Conservation (phyloP, 2,797 vertebrate genomes). For the Rhinophrynus dorsalis region DNA sequence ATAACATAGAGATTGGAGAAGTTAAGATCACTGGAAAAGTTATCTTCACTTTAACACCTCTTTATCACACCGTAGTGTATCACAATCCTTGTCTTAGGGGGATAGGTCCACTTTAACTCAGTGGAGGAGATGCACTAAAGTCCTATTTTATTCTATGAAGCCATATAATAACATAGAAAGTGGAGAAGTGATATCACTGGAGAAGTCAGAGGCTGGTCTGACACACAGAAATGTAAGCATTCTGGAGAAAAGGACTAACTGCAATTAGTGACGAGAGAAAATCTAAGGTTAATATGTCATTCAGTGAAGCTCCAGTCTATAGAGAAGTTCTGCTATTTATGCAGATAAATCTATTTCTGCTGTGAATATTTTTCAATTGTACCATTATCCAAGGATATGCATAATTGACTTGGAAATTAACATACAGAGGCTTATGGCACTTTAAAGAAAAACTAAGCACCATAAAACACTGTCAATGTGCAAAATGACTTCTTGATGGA, state of each 20-base stretch:
- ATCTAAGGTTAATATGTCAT: background rate
- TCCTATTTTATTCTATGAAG: too few relatives aligned
- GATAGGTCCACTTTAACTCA: too few relatives aligned
- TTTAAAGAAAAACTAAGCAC: background rate
- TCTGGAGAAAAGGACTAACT: background rate
- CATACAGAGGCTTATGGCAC: background rate
- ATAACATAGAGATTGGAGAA: too few relatives aligned
- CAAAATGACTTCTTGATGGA: background rate
- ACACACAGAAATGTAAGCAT: background rate
- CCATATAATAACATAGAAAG: too few relatives aligned
- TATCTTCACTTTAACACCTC: too few relatives aligned
- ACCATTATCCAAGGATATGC: background rate
- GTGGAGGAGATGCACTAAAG: conserved; percentile 10
- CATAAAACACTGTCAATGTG: background rate
- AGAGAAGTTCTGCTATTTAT: background rate
- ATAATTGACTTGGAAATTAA: background rate
- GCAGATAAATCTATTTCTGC: background rate
- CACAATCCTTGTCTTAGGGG: too few relatives aligned
- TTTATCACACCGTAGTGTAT: too few relatives aligned
- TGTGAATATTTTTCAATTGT: background rate
- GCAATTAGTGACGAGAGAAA: background rate
- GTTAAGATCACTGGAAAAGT: too few relatives aligned
- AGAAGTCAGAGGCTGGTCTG: too few relatives aligned
- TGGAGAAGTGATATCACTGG: too few relatives aligned
- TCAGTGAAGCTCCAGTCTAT: background rate